These are phyloP conservation scores for Columba guinea DNA, from an alignment of 2,797 vertebrate genomes.

Conservation along the genomic window DNA sequence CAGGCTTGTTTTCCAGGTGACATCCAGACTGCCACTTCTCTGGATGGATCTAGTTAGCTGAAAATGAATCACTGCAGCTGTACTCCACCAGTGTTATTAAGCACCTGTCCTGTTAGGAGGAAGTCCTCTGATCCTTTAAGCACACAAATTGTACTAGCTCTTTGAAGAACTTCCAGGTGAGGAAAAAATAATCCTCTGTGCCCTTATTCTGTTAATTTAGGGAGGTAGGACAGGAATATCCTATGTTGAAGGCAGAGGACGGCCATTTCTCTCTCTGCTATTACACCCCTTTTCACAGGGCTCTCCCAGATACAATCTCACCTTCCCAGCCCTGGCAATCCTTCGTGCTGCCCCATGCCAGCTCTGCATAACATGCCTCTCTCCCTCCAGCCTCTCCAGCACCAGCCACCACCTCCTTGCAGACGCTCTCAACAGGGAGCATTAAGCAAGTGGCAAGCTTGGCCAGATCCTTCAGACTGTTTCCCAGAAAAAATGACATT, in stretches of 20 bases:
- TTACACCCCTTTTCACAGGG: background rate
- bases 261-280: background rate
- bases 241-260: background rate
- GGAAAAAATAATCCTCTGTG: background rate
- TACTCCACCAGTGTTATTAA: rapidly evolving
- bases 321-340: background rate
- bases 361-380: rapidly evolving
- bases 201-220: background rate
- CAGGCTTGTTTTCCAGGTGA: background rate
- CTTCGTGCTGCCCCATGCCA: background rate
- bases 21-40: background rate
- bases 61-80: background rate
- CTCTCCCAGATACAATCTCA: background rate
- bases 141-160: background rate
- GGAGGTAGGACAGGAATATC: background rate
- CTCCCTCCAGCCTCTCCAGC: background rate
- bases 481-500: background rate
- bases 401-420: background rate
- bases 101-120: background rate
- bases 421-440: background rate
- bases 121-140: background rate
- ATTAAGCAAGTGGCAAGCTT: background rate
- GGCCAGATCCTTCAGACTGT: background rate
- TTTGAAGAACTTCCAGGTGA: background rate
- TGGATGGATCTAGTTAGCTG: background rate